Percentiles rank a stretch among this genome's conserved stretches.
phyloP scores from a whole-genome alignment of 1,140 invertebrate species.

The Aradophagus sp. region DNA sequence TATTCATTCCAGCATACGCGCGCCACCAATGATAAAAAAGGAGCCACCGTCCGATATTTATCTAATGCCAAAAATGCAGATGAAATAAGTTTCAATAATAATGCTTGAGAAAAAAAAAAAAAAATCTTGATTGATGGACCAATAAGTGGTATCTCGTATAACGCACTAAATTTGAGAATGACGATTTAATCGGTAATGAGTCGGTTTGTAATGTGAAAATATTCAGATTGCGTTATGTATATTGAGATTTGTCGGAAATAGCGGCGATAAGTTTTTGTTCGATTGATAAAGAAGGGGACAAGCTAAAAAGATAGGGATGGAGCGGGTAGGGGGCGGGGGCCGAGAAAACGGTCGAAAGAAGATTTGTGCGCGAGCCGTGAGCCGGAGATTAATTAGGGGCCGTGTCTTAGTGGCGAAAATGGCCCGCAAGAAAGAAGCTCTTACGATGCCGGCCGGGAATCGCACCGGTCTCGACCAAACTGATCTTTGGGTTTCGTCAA shows the following conservation, averaged over 20 bases:
- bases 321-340: not conserved
- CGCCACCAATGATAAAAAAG: not conserved
- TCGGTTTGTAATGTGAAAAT: too few relatives aligned
- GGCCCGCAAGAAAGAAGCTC: conserved; percentile 56
- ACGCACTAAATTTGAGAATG: too few relatives aligned
- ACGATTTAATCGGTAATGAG: too few relatives aligned
- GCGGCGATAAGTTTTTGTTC: too few relatives aligned
- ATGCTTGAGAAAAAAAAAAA: too few relatives aligned
- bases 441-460: conserved; percentile 56
- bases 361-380: conserved; percentile 45
- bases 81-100: too few relatives aligned
- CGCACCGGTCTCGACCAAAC: conserved; percentile 62
- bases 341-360: conserved; percentile 20
- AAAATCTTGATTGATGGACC: too few relatives aligned
- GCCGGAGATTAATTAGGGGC: conserved; percentile 70
- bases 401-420: conserved; percentile 71
- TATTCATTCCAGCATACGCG: conserved; percentile 29
- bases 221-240: too few relatives aligned
- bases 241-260: too few relatives aligned
- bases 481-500: conserved; percentile 60
- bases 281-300: too few relatives aligned
- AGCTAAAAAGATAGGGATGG: too few relatives aligned
- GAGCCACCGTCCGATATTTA: conserved; percentile 4
- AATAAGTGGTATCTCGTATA: too few relatives aligned
- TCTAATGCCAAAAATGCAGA: not conserved